Conservation (phyloP, 2,797 vertebrate genomes). For the Prionace glauca region DNA sequence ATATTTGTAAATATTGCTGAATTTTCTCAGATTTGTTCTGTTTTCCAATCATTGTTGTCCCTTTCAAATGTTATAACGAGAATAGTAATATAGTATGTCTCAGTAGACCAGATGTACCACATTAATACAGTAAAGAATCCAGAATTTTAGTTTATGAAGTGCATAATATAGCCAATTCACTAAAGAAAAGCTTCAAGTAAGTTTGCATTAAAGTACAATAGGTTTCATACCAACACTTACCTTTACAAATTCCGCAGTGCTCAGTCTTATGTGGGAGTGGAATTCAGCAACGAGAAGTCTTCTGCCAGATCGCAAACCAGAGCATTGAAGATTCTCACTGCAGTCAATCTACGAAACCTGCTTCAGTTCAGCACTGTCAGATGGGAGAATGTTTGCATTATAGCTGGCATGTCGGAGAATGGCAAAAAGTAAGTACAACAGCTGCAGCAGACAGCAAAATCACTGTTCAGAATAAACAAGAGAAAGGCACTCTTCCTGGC, state of each 20-base stretch:
- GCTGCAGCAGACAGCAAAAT: conserved; percentile 39
- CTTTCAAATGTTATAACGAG: neutral
- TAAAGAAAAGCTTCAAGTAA: conserved; percentile 39
- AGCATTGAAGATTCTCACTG: conserved; percentile 63
- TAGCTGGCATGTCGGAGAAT: conserved; percentile 74
- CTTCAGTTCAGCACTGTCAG: conserved; percentile 66
- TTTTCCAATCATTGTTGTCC: neutral
- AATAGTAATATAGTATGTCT: neutral
- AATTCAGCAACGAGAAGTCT: conserved; percentile 65
- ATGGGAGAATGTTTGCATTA: conserved; percentile 62
- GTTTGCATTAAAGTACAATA: conserved; percentile 41
- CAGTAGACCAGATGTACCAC: neutral
- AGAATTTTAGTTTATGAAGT: neutral
- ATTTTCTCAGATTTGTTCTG: conserved; percentile 6
- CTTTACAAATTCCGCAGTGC: conserved; percentile 60
- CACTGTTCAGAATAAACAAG: conserved; percentile 42
- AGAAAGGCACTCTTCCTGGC: conserved; percentile 39
- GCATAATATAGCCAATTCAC: neutral
- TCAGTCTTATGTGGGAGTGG: conserved; percentile 78
- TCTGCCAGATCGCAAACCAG: conserved; percentile 61
- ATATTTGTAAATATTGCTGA: neutral
- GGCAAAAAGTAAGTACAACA: conserved; percentile 71
- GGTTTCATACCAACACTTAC: conserved; percentile 50
- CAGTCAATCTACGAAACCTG: conserved; percentile 55
- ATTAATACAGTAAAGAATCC: neutral